phyloP scores from a whole-genome alignment of 1,140 invertebrate species.

The Palaemon carinicauda region DNA sequence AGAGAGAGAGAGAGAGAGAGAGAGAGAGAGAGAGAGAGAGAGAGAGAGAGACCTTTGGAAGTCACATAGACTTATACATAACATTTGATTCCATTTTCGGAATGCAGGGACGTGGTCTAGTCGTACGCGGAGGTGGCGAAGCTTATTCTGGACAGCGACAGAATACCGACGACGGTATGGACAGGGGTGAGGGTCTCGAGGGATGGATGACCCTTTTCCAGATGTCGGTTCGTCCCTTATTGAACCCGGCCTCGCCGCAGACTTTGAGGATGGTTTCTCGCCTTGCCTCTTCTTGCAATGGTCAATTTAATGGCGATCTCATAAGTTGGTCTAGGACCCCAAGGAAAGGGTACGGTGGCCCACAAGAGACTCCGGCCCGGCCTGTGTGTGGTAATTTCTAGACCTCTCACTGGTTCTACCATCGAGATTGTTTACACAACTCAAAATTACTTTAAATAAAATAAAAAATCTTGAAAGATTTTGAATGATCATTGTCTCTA shows the following conservation, averaged over 20 bases:
- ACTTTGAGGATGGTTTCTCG: not conserved
- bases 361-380: not conserved
- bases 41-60: not conserved
- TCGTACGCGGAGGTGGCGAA: not conserved
- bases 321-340: not conserved
- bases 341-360: conserved; percentile 8
- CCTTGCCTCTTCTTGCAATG: not conserved
- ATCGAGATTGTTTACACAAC: no score
- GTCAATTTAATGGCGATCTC: not conserved
- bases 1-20: not conserved
- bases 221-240: not conserved
- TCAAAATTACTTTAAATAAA: no score
- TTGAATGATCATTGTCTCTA: no score
- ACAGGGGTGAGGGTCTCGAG: conserved; percentile 8
- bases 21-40: not conserved
- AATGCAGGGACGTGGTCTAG: not conserved
- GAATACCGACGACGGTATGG: conserved; percentile 15
- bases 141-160: conserved; percentile 16
- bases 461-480: no score
- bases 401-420: no score
- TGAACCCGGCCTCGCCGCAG: not conserved
- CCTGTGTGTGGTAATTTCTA: not conserved
- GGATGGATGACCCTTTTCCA: conserved; percentile 34
- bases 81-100: not conserved
- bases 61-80: not conserved